Evolutionary conservation across 2,797 vertebrate genomes (phyloP).

Genomic region (Cichlasoma orientale): DNA sequence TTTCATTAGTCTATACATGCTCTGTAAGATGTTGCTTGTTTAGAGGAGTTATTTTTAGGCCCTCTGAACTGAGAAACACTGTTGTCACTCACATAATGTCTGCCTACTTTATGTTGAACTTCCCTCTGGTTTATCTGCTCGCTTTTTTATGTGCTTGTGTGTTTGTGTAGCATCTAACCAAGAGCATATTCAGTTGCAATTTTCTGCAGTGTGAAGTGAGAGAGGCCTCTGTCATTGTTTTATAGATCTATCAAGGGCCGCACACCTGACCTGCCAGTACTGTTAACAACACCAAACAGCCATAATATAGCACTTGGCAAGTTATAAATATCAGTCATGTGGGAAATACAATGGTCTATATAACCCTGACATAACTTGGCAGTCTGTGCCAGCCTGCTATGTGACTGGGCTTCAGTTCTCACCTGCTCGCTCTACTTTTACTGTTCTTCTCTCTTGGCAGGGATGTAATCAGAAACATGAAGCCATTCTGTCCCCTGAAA

Average conservation of each 20-base stretch:
- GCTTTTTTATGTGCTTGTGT: conserved; percentile 28
- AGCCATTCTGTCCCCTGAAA: conserved; percentile 8
- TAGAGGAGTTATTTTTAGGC: conserved; percentile 71
- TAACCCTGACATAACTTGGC: conserved; percentile 25
- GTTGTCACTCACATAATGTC: conserved; percentile 51
- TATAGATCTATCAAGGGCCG: not conserved
- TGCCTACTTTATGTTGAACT: conserved; percentile 26
- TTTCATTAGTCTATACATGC: conserved; percentile 55
- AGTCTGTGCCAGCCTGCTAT: conserved; percentile 1
- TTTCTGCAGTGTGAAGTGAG: conserved; percentile 3
- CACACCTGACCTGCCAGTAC: conserved; percentile 25
- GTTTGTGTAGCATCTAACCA: not conserved
- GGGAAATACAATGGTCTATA: conserved; percentile 22
- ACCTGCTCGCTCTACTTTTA: conserved; percentile 1
- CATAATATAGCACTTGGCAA: conserved; percentile 39
- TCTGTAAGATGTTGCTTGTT: conserved; percentile 60
- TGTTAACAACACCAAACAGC: conserved; percentile 28
- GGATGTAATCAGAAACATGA: conserved; percentile 17
- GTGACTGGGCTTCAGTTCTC: conserved; percentile 16
- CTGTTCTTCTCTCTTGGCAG: not conserved
- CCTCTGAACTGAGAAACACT: conserved; percentile 49
- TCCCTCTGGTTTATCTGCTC: conserved; percentile 20
- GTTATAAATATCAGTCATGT: conserved; percentile 19
- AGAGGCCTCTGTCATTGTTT: conserved; percentile 11
- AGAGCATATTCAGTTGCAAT: not conserved